phyloP scores from a whole-genome alignment of 2,797 vertebrate genomes.

The Setipinna tenuifilis region DNA sequence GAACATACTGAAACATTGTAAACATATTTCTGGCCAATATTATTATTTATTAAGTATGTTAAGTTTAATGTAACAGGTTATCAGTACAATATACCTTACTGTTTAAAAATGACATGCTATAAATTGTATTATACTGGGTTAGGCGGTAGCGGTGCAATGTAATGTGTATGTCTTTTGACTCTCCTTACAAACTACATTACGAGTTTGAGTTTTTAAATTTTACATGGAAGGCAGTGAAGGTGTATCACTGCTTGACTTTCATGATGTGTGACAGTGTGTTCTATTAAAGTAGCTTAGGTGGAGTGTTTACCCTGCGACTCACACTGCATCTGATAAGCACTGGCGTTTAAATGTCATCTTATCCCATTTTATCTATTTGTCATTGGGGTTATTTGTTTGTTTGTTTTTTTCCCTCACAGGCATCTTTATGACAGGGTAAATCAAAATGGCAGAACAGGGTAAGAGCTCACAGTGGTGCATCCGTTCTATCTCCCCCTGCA shows the following conservation, averaged over 20 bases:
- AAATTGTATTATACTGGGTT: too few relatives aligned
- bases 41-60: background rate
- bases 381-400: conserved; percentile 19
- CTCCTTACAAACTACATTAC: background rate
- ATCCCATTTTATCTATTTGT: conserved; percentile 26
- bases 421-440: conserved; percentile 29
- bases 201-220: background rate
- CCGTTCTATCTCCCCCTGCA: conserved; percentile 32
- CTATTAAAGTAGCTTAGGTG: background rate
- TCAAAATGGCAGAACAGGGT: conserved; percentile 1
- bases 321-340: conserved; percentile 13
- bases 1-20: background rate
- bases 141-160: too few relatives aligned
- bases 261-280: background rate
- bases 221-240: background rate
- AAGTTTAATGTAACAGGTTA: background rate
- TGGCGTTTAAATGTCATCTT: conserved; percentile 22
- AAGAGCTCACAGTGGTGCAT: background rate
- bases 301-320: background rate
- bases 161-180: background rate
- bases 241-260: background rate
- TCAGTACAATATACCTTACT: too few relatives aligned
- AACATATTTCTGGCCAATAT: background rate
- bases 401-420: background rate
- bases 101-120: too few relatives aligned